phyloP scores from a whole-genome alignment of 1,140 invertebrate genomes.

The Brachystomella parvula region DNA sequence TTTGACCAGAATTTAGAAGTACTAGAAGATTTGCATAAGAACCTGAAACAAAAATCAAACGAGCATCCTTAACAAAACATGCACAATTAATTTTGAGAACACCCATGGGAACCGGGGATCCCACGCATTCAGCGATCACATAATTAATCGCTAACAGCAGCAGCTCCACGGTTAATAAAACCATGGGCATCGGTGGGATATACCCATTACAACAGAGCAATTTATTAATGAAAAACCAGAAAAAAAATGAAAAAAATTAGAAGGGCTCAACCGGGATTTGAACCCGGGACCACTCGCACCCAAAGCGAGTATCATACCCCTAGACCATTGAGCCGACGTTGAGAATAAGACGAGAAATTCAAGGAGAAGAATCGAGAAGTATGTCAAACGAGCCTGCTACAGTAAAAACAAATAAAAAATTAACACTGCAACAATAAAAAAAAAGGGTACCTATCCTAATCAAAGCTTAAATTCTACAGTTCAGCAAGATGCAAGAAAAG shows the following conservation, averaged over 20 bases:
- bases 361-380: no score
- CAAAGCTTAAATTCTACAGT: no score
- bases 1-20: not conserved
- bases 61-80: no score
- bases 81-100: not conserved
- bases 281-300: slow-evolving; percentile 84
- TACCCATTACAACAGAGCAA: no score
- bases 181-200: no score
- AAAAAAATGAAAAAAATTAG: not conserved
- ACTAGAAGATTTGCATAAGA: not conserved
- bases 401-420: not conserved
- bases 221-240: not conserved
- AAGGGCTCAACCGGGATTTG: slow-evolving; percentile 72
- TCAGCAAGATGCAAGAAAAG: no score
- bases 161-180: no score
- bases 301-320: slow-evolving; percentile 84
- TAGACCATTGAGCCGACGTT: slow-evolving; percentile 68
- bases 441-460: no score
- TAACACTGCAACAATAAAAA: not conserved
- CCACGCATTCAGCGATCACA: not conserved
- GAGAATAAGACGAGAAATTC: not conserved
- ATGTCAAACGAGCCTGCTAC: not conserved
- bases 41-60: not conserved
- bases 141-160: not conserved
- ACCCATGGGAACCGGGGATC: not conserved